These are phyloP conservation scores for Anniella stebbinsi DNA, from an alignment of 2,797 vertebrate species.

Conservation along the genomic window DNA sequence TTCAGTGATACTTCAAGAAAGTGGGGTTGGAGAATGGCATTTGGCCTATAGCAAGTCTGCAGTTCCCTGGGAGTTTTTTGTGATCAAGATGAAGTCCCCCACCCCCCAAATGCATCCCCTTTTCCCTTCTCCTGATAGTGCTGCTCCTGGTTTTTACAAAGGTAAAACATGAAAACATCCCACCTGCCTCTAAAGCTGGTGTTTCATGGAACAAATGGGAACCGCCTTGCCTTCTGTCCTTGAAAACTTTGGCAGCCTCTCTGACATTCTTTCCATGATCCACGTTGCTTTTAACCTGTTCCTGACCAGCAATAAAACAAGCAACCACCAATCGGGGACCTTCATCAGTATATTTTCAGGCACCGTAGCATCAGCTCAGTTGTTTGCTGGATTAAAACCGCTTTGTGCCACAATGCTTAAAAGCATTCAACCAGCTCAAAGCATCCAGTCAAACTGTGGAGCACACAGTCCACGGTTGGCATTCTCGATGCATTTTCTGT, in stretches of 20 bases:
- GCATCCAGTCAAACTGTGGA: neutral
- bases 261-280: too few relatives aligned
- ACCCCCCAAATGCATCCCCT: too few relatives aligned
- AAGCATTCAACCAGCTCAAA: neutral
- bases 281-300: neutral
- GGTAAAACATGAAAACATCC: neutral
- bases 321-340: too few relatives aligned
- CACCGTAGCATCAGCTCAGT: neutral
- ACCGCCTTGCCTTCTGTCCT: too few relatives aligned
- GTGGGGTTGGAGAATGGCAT: too few relatives aligned
- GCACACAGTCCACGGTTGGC: rapidly evolving
- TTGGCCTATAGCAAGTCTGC: neutral
- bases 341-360: neutral
- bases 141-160: neutral
- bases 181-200: neutral
- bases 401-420: neutral
- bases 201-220: too few relatives aligned
- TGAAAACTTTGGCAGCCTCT: neutral
- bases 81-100: neutral
- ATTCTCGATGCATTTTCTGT: neutral
- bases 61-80: neutral
- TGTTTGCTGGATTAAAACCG: neutral
- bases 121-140: neutral
- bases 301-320: conserved; percentile 21
- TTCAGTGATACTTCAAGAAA: too few relatives aligned